Percentiles rank a stretch among this genome's conserved stretches.
These are phyloP conservation scores for Panurus biarmicus DNA, from an alignment of 2,113 vertebrate species.

Conservation along the genomic window DNA sequence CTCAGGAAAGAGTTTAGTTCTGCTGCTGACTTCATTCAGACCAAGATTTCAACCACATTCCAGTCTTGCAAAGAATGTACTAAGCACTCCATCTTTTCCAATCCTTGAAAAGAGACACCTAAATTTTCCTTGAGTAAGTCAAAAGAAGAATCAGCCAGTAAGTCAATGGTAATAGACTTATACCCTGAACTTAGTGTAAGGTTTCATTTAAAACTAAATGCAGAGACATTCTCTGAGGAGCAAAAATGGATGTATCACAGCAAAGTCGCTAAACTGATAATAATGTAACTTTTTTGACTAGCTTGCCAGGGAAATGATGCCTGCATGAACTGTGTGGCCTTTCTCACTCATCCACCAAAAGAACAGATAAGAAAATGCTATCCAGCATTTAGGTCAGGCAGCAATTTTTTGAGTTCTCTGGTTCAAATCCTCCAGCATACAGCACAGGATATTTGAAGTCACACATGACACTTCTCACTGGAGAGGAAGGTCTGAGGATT, in stretches of 20 bases:
- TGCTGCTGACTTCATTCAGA: neutral
- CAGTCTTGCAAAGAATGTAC: neutral
- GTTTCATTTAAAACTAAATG: neutral
- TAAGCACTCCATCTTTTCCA: fast-evolving
- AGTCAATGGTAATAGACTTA: neutral
- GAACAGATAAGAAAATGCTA: fast-evolving
- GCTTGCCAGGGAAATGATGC: neutral
- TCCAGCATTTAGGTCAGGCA: neutral
- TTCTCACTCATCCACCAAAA: neutral
- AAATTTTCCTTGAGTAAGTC: neutral
- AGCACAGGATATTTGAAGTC: neutral
- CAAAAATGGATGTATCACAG: neutral
- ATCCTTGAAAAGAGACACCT: neutral
- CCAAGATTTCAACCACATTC: neutral
- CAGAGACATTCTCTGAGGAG: neutral
- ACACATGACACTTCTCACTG: neutral
- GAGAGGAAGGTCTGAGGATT: neutral
- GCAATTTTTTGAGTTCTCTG: neutral
- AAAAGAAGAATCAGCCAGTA: neutral
- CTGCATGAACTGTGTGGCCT: neutral
- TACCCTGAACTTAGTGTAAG: neutral
- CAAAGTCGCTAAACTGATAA: neutral
- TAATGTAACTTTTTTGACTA: neutral
- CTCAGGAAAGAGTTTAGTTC: neutral
- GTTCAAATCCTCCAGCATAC: neutral